A percentile compares a stretch with the other conserved stretches of the same genome.
Conservation (phyloP, 2,113 vertebrate species). For the Megaceryle maxima region DNA sequence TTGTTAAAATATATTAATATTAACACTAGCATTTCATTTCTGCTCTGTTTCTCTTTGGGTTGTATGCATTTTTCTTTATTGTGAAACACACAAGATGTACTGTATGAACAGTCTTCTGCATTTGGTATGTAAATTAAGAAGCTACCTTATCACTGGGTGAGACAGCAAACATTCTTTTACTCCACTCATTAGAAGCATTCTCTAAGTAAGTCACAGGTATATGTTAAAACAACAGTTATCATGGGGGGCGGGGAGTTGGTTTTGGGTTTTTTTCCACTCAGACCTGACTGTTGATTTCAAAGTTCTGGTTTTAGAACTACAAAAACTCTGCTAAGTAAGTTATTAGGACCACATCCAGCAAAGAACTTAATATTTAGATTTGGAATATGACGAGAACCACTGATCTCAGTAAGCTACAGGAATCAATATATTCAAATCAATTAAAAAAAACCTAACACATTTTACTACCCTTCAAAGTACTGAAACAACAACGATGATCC, state of each 20-base stretch:
- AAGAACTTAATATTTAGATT: background rate
- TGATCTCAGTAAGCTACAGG: background rate
- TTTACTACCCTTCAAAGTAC: background rate
- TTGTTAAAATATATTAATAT: background rate
- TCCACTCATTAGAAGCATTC: background rate
- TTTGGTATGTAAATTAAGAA: background rate
- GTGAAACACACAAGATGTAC: background rate
- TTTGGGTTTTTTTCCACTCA: background rate
- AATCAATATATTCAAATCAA: background rate
- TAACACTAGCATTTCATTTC: background rate
- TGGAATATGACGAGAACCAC: background rate
- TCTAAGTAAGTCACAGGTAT: background rate
- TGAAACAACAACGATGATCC: background rate
- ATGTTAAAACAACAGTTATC: background rate
- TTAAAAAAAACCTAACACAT: background rate
- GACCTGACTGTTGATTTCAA: background rate
- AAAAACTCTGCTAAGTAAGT: background rate
- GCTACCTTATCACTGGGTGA: background rate
- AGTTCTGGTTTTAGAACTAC: background rate
- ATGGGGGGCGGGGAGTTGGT: background rate
- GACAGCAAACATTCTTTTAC: background rate
- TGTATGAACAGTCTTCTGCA: background rate
- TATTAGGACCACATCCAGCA: background rate
- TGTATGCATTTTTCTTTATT: background rate
- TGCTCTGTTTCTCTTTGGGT: background rate